Percentiles rank a stretch among this genome's conserved stretches.
phyloP scores from a whole-genome alignment of 2,888 invertebrate genomes.

The Idaea biselata region DNA sequence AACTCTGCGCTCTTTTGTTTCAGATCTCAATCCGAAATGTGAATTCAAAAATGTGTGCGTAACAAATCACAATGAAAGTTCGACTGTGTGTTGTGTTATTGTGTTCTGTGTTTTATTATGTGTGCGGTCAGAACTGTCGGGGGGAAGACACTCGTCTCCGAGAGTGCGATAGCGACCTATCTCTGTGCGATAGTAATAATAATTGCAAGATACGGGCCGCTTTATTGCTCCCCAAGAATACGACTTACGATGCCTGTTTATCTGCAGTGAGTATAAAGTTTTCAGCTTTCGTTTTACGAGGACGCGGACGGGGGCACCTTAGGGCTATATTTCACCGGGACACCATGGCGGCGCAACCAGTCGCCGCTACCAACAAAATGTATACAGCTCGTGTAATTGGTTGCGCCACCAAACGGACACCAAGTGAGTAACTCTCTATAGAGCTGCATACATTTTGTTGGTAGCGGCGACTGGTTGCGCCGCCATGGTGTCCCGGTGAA shows the following conservation, averaged over 20 bases:
- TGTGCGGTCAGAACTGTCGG: constrained; percentile 57
- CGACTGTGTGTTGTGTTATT: constrained; percentile 48
- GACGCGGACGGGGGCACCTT: too few relatives aligned
- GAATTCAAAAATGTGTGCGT: constrained; percentile 9
- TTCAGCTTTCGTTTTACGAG: background rate
- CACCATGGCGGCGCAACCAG: too few relatives aligned
- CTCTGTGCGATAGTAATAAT: constrained; percentile 65
- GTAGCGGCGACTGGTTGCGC: too few relatives aligned
- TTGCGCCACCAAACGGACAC: too few relatives aligned
- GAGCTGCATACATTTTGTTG: too few relatives aligned
- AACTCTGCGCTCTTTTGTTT: constrained; percentile 12
- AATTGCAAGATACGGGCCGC: constrained; percentile 84
- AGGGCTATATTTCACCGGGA: too few relatives aligned
- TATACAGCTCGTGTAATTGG: too few relatives aligned
- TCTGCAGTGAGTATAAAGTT: constrained; percentile 64
- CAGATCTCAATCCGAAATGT: constrained; percentile 10
- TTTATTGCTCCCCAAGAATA: constrained; percentile 83
- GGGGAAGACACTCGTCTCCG: constrained; percentile 56
- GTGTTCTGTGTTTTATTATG: constrained; percentile 26
- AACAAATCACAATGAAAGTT: constrained; percentile 44
- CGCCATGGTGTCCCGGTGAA: too few relatives aligned
- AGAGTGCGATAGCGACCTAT: constrained; percentile 58
- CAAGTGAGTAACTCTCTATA: too few relatives aligned
- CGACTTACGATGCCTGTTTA: constrained; percentile 75
- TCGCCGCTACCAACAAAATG: too few relatives aligned